Evolutionary conservation across 1,140 invertebrate genomes (phyloP).

Genomic region (Calliphora vicina): DNA sequence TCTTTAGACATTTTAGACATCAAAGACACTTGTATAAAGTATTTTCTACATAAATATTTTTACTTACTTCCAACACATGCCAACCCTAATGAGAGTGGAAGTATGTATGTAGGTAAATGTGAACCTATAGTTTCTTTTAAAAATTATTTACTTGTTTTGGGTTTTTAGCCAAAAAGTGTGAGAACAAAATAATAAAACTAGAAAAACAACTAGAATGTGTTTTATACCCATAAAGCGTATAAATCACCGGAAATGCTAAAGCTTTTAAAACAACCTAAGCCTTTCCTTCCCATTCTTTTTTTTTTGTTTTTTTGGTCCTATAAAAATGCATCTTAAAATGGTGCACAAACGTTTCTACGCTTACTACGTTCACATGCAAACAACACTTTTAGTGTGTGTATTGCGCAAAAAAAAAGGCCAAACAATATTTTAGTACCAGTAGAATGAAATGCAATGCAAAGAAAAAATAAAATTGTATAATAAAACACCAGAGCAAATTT

Average conservation of each 20-base stretch:
- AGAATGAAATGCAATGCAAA: not conserved
- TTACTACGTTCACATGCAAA: too few species aligned
- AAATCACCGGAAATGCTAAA: constrained; percentile 9
- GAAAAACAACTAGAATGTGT: not conserved
- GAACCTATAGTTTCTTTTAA: too few species aligned
- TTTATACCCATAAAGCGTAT: constrained; percentile 13
- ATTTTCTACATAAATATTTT: too few species aligned
- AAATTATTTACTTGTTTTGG: not conserved
- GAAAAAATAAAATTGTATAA: too few species aligned
- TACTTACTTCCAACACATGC: too few species aligned
- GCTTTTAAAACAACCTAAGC: constrained; percentile 8
- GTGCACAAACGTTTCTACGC: too few species aligned
- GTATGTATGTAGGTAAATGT: too few species aligned
- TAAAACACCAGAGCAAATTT: not conserved
- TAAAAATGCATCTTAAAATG: not conserved
- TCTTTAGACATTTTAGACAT: not conserved
- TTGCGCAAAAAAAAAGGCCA: not conserved
- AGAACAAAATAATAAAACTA: not conserved
- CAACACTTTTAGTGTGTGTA: not conserved
- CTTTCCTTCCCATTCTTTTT: not conserved
- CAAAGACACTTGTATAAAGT: not conserved
- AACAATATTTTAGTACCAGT: not conserved
- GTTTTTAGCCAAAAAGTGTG: not conserved
- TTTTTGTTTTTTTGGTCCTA: not conserved
- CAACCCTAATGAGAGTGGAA: too few species aligned